Evolutionary conservation across 2,888 invertebrate genomes (phyloP).

Genomic region (Habroteleia sp.): DNA sequence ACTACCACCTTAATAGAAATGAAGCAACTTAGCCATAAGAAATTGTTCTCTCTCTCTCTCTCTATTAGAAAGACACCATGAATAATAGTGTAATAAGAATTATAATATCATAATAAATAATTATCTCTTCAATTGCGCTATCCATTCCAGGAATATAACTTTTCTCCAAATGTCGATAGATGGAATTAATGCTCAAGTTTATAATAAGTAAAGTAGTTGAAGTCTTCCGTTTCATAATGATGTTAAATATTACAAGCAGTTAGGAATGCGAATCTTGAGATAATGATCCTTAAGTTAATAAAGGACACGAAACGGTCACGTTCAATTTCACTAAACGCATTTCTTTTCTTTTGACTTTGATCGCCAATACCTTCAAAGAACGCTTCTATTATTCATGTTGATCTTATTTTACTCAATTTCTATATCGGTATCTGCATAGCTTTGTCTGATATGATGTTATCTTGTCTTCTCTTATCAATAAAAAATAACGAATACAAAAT

Average conservation of each 20-base stretch:
- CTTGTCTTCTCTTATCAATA: conserved; percentile 45
- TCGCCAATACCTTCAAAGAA: conserved; percentile 73
- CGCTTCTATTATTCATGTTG: conserved; percentile 74
- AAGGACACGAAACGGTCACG: conserved; percentile 55
- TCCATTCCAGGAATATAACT: too few species aligned
- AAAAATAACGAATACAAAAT: conserved; percentile 42
- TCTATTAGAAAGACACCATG: too few species aligned
- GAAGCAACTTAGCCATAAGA: too few species aligned
- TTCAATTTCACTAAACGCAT: conserved; percentile 57
- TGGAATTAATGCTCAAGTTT: conserved; percentile 6
- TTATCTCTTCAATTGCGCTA: too few species aligned
- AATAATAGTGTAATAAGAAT: too few species aligned
- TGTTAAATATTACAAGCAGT: conserved; percentile 36
- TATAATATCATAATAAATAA: too few species aligned
- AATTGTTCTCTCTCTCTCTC: too few species aligned
- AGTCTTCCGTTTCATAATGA: conserved; percentile 20
- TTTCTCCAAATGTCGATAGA: too few species aligned
- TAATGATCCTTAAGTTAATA: conserved; percentile 49
- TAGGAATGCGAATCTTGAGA: conserved; percentile 38
- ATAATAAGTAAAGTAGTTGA: conserved; percentile 17
- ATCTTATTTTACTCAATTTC: conserved; percentile 77
- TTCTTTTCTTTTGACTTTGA: conserved; percentile 70
- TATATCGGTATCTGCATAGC: conserved; percentile 74
- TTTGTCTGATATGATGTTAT: conserved; percentile 59
- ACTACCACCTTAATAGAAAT: too few species aligned